Percentiles rank a stretch among this genome's conserved stretches.
Evolutionary conservation across 2,888 invertebrate genomes (phyloP).

Genomic region (Leptopilina syphax): DNA sequence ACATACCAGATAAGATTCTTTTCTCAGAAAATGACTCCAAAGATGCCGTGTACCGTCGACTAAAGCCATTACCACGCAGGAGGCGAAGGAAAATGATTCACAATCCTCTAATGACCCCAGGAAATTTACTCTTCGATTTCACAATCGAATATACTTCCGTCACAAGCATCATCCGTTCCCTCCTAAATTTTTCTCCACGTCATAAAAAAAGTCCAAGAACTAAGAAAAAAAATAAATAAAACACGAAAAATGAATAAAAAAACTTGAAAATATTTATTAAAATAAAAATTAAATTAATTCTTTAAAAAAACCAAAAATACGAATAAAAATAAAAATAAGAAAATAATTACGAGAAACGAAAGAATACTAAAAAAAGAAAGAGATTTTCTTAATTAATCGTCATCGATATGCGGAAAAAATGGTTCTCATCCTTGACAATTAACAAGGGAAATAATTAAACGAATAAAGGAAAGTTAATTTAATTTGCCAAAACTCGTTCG

Average conservation of each 20-base stretch:
- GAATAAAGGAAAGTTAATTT: conserved; percentile 55
- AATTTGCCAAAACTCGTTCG: conserved; percentile 51
- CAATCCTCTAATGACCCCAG: conserved; percentile 32
- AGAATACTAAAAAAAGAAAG: too few species aligned
- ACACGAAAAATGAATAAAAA: too few species aligned
- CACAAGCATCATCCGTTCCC: neutral
- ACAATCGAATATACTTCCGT: neutral
- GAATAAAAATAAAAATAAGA: too few species aligned
- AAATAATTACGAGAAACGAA: too few species aligned
- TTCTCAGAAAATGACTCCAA: conserved; percentile 32
- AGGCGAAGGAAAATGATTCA: conserved; percentile 28
- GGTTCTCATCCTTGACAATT: conserved; percentile 39
- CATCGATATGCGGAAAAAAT: conserved; percentile 58
- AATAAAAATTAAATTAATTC: too few species aligned
- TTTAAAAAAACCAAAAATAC: too few species aligned
- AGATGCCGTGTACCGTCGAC: neutral
- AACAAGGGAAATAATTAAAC: conserved; percentile 38
- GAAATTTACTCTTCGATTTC: conserved; percentile 27
- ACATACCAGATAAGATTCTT: conserved; percentile 38
- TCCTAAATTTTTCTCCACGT: too few species aligned
- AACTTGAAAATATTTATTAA: too few species aligned
- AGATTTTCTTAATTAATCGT: conserved; percentile 51
- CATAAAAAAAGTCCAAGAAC: too few species aligned
- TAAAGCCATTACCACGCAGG: neutral
- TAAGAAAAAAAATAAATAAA: neutral